Evolutionary conservation across 1,140 invertebrate species (phyloP), one percentile per base, ranked within the genome.

Genomic region (Gyrodactylus salaris): DNA sequence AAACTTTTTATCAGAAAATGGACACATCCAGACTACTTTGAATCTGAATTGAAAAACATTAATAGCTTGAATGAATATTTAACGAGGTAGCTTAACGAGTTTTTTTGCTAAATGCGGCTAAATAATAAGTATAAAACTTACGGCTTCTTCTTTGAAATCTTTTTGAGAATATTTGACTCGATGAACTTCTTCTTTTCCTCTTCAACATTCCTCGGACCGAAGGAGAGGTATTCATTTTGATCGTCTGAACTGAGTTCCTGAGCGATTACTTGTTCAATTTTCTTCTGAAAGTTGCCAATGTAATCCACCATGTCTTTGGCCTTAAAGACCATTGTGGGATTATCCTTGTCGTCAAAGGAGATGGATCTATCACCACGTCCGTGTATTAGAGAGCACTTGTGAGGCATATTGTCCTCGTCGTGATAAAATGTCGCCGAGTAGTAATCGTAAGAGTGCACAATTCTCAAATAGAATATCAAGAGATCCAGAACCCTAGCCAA

Each of bases 351-450:
- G 7, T 54, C 34, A 54, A 16, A 54, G 34, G n/a, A 16, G 7
- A 25, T 26, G 7, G 22, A 16, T 70, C 23, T 26, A 73, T 68
- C 26, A 1, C 72, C 72, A 20, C 95, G 84, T 0, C 91, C 91
- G 79, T 98, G 94, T 84, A 99, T 90, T 75, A 98, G 94, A 20
- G 93, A 93, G 82, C 93, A 95, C 26, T 92, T 84, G 80, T 98
- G 96, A 0, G 95, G 95, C 94, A 99, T 99, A 79, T 95, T 92
- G 81, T 99, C 94, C 82, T 99, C 95, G 78, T 95, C 94, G 0
- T 92, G 90, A 83, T 99, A 99, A 78, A 99, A 93, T 77, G 89
- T 91, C 77, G 93, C 89, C 81, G 93, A 95, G 79, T 99, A 99
- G 79, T 93, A 99, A 81, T 99, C 95, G 69, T 98, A 87, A 0